phyloP scores from a whole-genome alignment of 2,113 vertebrate species.

The Psammodynastes pulverulentus region DNA sequence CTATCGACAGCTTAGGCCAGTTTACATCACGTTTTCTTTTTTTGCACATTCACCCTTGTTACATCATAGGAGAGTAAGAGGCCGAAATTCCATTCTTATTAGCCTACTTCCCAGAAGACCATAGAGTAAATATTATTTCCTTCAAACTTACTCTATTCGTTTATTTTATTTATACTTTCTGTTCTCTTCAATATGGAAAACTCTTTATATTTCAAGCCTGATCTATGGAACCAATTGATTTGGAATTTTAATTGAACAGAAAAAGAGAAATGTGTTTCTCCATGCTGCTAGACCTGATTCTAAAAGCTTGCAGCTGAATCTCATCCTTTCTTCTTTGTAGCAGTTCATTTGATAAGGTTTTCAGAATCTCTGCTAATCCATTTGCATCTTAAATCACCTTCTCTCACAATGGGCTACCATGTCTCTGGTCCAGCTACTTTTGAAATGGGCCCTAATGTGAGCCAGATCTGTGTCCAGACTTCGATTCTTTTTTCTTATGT shows the following conservation, averaged over 20 bases:
- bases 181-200: not conserved
- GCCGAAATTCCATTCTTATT: not conserved
- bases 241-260: not conserved
- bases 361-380: not conserved
- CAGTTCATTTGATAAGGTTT: not conserved
- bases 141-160: not conserved
- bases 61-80: not conserved
- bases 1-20: not conserved
- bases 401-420: not conserved
- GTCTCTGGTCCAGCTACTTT: not conserved
- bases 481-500: not conserved
- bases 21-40: not conserved
- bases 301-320: not conserved
- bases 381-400: not conserved
- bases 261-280: not conserved
- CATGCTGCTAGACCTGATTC: not conserved
- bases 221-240: not conserved
- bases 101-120: not conserved
- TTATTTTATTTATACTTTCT: not conserved
- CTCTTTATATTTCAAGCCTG: not conserved
- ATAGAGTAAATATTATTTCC: not conserved
- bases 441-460: not conserved
- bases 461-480: not conserved
- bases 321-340: not conserved
- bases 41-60: not conserved